Base-by-base conservation (phyloP, 2,797 vertebrate species). In the Epinephelus coioides region DNA sequence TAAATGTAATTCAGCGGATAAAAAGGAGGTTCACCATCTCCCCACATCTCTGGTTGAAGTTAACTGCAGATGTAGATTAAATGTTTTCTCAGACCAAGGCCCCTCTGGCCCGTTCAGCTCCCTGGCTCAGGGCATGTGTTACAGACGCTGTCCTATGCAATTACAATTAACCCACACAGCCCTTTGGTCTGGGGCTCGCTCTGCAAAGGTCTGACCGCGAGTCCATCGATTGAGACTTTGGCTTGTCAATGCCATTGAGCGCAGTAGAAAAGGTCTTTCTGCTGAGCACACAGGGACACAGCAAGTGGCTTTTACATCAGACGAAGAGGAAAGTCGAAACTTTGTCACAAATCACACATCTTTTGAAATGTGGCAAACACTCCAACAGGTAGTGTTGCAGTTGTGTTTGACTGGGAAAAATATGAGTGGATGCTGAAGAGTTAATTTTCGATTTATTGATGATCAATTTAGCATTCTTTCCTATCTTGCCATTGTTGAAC, bases 161-260 rank as follows among this genome's bases (percentile, higher is more conserved):
- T 94, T 89, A 91, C 87, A 90, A 89, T 92, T 89, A 92, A 91
- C 82, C 82, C 88, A 75, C 49, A 10, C 82, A 87, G 73, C 78
- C 83, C 64, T 91, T 86, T 65, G 79, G 83, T 90, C 81, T 56
- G 57, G 65, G 76, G 47, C 84, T 85, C 2, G 27, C 78, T 76
- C 76, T 78, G 76, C 85, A 92, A 88, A 90, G 79, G 89, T 89
- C 91, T 90, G 78, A 74, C 82, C 18, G 38, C 46, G 47, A 69
- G 46, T 79, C 76, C 73, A 92, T 88, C 18, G 87, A 91, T 90
- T 85, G 81, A 89, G 84, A 88, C 74, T 6, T 71, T 72, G 81
- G 74, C 79, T 85, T 88, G 89, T 87, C 90, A 88, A 72, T 90
- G 83, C 69, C 78, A 91, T 84, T 66, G 86, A 90, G 60, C 25